Base-by-base conservation (phyloP, 2,888 invertebrate species). In the Brachypalpus laphriformis region DNA sequence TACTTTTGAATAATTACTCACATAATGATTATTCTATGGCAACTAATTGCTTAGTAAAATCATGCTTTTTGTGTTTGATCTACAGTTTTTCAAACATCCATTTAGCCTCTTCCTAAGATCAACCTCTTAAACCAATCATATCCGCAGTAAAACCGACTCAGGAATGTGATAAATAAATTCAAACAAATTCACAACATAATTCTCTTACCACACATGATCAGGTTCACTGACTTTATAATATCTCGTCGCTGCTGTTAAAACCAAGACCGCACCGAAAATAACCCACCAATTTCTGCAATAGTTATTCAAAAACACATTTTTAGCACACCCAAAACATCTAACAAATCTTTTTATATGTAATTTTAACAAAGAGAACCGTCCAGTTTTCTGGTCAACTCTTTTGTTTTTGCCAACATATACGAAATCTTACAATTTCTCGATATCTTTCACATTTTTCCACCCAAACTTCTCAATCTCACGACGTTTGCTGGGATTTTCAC, bases 221-320 rank as follows among this genome's bases (percentile, higher is more conserved):
- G 98, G 98, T 90, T 97, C 96, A 20, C 96, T 94, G 45, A 98
- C 96, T 94, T 97, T 97, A 90, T 98, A 96, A 91, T 96, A 97
- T 89, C 98, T 93, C 8, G 97, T 98, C 31, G 93, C 92, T 87
- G 95, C 92, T 34, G 97, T 96, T 56, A 96, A 92, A 25, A 94
- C 89, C 87, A 95, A 93, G 77, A 97, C 92, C 34, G 93, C 87
- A 28, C 93, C 92, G 91, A 97, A 96, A 45, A 94, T 90, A 0
- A 94, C 87, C 95, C 95, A 96, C 96, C 95, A 95, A 76, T 91
- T 90, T 75, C 91, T 91, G 81, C 1, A 83, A 74, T 16, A 37
- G 25, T 51, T 5, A 9, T 68, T 37, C 16, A 20, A 54, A 54
- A 14, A 37, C 1, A 28, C 11, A 25, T 14, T 47, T 45, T 7